phyloP scores from a whole-genome alignment of 2,113 vertebrate species.

The Eonycteris spelaea region DNA sequence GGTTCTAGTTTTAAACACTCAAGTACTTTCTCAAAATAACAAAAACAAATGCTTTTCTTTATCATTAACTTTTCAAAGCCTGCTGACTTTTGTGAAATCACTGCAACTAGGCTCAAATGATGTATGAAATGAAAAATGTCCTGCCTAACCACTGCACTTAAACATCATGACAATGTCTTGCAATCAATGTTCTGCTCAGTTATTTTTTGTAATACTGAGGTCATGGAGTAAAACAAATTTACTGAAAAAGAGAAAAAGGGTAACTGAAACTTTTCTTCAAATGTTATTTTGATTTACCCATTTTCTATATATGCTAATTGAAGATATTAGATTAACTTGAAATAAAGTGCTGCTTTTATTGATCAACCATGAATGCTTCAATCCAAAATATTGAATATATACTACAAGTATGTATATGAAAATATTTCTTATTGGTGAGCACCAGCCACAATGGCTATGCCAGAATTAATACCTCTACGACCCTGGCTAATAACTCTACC shows the following conservation, averaged over 20 bases:
- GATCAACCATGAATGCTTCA: neutral
- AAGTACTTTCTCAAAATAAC: constrained; percentile 59
- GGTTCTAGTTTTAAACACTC: constrained; percentile 48
- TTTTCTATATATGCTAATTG: neutral
- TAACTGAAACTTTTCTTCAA: neutral
- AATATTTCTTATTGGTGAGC: neutral
- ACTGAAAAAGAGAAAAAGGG: neutral
- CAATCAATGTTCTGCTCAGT: constrained; percentile 41
- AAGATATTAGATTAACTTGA: neutral
- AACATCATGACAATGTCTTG: constrained; percentile 29
- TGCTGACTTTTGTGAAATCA: constrained; percentile 64
- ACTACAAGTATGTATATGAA: neutral
- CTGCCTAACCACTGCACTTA: constrained; percentile 10
- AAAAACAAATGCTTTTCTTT: constrained; percentile 73
- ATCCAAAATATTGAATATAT: neutral
- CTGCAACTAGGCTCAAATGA: constrained; percentile 59
- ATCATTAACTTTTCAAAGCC: constrained; percentile 68
- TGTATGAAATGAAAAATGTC: constrained; percentile 77
- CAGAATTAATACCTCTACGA: neutral
- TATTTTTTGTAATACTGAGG: constrained; percentile 55
- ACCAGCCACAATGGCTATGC: neutral
- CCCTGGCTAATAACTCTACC: neutral
- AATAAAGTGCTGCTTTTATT: neutral
- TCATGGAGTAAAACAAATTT: constrained; percentile 45
- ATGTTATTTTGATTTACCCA: neutral